Evolutionary conservation across 2,797 vertebrate genomes (phyloP), one percentile per base, ranked within the genome.

Genomic region (Pseudomugil tenellus): DNA sequence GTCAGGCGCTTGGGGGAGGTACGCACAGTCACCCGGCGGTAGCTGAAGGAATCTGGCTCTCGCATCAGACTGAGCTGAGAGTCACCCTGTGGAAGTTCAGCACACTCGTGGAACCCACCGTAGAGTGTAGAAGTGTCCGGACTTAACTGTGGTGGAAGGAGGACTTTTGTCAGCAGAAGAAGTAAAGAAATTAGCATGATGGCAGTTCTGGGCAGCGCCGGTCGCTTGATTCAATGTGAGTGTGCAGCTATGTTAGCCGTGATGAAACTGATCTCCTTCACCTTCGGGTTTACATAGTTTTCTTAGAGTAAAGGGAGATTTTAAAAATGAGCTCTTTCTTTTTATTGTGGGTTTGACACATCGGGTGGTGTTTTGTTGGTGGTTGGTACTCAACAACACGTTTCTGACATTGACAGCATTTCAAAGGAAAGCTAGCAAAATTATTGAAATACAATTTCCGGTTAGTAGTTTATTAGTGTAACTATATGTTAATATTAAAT

Each of bases 141-240:
- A 13, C 35, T 26, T 1, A 0, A 1, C 1, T 1, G 6, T 11
- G n/a, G 52, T 21, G 0, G 32, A 13, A 26, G 32, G 11, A 2
- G 11, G 29, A 43, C 67, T 46, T 23, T 57, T 32, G 8, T 1
- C 5, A 16, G 3, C 16, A 43, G 2, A 19, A 0, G 4, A 23
- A 19, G 51, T 6, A 3, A 53, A 49, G 48, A 64, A 25, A 25
- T 0, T 6, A 75, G 11, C 59, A 79, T 65, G 64, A 94, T 94
- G 93, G 80, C 92, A 25, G 84, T 75, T 13, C 54, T 93, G 43
- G 90, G 90, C 64, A 89, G 84, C 67, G 81, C 86, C 43, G 76
- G 81, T 34, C 91, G 93, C 63, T 32, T 93, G 28, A 37, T 91
- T 4, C 84, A 87, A 29, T 62, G 93, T 94, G 72, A 94, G 93